Base-by-base conservation (phyloP, 2,113 vertebrate species). In the Psilopsiagon aymara region DNA sequence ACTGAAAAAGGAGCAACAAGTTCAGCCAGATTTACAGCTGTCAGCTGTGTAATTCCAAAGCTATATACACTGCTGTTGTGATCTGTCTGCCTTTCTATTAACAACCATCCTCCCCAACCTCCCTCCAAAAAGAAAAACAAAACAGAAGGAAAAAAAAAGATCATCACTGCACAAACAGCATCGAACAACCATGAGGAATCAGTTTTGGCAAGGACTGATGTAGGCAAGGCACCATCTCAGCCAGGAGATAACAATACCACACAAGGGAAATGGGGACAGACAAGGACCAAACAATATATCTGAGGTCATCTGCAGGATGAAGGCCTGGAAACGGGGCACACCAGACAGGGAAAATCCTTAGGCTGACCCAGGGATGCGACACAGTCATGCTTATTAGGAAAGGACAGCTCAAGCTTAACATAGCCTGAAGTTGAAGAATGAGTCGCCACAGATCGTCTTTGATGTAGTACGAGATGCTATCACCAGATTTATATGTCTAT, bases 381-480 rank as follows among this genome's bases (percentile, higher is more conserved):
- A 81, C 0, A 0, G 64, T 74, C 86, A 53, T 2, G 7, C 37
- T 69, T 62, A 43, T 8, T 64, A 78, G 43, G 46, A 53, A 88
- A 92, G 68, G 69, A 88, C 17, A 4, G 44, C 51, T 68, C n/a
- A 63, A 29, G 35, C 17, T 86, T 86, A 37, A 60, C 19, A 62
- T 6, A 55, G 73, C 55, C 88, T 78, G 43, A 55, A 88, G 64
- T 46, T 88, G 88, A 96, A 78, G 80, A 83, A 96, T 66, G 94
- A 96, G 52, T 80, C 0, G 0, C 33, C 1, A 0, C 80, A 73
- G 51, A 51, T 17, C 0, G 13, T 51, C 85, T 96, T 97, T 95
- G 85, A 96, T 86, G 94, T 94, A 70, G 84, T 60, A 71, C 23
- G 39, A 91, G 91, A 96, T 92, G 70, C 73, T 92, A 96, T 96